Conservation (phyloP, 1,140 invertebrate genomes). For the Cherax destructor region DNA sequence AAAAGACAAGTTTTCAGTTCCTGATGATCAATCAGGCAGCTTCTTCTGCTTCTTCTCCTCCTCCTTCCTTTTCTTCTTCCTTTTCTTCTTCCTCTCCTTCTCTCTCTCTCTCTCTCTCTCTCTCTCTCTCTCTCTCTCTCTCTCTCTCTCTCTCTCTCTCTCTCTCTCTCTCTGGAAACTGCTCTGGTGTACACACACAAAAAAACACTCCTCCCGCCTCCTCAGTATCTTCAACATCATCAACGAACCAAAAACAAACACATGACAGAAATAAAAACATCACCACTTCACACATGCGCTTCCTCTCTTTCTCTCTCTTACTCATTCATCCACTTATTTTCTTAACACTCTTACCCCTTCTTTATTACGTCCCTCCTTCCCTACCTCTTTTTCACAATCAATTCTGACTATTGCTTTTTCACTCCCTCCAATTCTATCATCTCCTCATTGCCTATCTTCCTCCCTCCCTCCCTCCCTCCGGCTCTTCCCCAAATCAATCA, state of each 20-base stretch:
- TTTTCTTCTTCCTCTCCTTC: background rate
- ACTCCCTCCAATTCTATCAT: background rate
- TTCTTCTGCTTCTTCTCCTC: background rate
- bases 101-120: background rate
- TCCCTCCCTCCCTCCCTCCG: background rate
- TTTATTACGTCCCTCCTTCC: no score
- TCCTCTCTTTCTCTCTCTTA: background rate
- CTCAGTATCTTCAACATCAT: background rate
- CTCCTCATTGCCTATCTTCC: constrained; percentile 11
- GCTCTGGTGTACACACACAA: background rate
- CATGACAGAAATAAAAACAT: background rate
- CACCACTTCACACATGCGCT: background rate
- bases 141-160: background rate
- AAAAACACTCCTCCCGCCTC: background rate
- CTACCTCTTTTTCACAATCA: no score
- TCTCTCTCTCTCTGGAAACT: background rate
- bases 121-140: background rate
- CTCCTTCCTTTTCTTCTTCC: background rate
- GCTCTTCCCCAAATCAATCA: no score
- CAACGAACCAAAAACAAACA: background rate
- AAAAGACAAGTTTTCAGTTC: background rate
- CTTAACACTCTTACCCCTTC: background rate
- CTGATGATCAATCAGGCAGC: background rate
- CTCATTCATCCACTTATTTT: background rate
- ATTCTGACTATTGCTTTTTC: background rate